Conservation (phyloP, 1,140 invertebrate species). For the Reticulitermes speratus region DNA sequence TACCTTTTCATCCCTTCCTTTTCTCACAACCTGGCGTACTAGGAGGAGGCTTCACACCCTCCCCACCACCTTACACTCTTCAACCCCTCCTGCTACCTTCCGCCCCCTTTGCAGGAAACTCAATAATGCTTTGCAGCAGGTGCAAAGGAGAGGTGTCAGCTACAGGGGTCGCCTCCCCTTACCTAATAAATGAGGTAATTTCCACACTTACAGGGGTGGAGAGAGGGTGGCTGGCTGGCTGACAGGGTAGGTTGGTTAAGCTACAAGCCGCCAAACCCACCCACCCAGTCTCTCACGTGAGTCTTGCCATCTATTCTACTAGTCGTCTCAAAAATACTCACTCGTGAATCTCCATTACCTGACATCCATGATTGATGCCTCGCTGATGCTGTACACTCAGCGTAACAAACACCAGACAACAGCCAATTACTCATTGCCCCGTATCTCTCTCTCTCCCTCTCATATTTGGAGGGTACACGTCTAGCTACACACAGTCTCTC, state of each 20-base stretch:
- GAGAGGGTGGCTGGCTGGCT: constrained; percentile 42
- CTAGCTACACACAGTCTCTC: neutral
- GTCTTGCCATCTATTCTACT: constrained; percentile 46
- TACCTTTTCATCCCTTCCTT: constrained; percentile 1
- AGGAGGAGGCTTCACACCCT: constrained; percentile 12
- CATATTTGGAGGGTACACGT: neutral
- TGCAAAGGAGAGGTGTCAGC: constrained; percentile 52
- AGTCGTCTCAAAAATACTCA: constrained; percentile 45
- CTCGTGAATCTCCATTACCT: constrained; percentile 41
- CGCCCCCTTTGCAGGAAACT: constrained; percentile 41
- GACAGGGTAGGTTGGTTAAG: constrained; percentile 14
- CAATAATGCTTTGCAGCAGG: constrained; percentile 51
- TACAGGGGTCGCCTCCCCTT: constrained; percentile 47
- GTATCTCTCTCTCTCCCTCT: neutral
- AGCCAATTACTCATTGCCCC: neutral
- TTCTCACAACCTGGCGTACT: constrained; percentile 5
- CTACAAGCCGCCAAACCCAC: constrained; percentile 20
- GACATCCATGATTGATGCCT: constrained; percentile 11
- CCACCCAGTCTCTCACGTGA: neutral
- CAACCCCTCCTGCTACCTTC: neutral
- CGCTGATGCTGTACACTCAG: constrained; percentile 21
- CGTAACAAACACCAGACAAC: neutral
- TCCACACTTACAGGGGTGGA: constrained; percentile 47
- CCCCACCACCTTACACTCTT: neutral
- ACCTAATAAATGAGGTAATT: constrained; percentile 54